Conservation (phyloP, 1,140 invertebrate species). For the Adoxophyes honmai region DNA sequence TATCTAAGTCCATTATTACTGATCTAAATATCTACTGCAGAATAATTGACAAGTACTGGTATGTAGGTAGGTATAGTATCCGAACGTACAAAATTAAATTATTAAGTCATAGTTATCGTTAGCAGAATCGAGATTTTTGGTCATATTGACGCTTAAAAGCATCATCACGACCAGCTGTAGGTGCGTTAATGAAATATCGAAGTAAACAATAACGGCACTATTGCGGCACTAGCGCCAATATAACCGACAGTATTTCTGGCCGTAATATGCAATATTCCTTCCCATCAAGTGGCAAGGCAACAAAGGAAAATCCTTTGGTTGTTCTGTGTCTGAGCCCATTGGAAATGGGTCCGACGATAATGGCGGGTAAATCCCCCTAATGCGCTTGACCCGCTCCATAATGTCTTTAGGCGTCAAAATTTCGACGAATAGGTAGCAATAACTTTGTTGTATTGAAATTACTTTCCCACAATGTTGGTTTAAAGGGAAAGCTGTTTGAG, state of each 20-base stretch:
- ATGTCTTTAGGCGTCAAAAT: slow-evolving; percentile 12
- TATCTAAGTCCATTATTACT: too few relatives aligned
- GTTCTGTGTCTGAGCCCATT: slow-evolving; percentile 9
- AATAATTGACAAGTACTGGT: too few relatives aligned
- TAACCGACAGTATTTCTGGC: background rate
- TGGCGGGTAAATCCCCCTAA: slow-evolving; percentile 12
- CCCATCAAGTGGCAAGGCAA: slow-evolving; percentile 6
- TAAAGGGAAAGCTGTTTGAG: too few relatives aligned
- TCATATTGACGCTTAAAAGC: too few relatives aligned
- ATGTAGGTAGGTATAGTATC: too few relatives aligned
- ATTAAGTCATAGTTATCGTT: too few relatives aligned
- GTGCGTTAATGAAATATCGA: too few relatives aligned
- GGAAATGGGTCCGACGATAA: slow-evolving; percentile 8
- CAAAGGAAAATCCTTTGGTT: slow-evolving; percentile 13
- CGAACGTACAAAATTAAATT: too few relatives aligned
- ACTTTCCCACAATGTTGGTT: background rate
- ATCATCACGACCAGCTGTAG: too few relatives aligned
- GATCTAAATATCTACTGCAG: too few relatives aligned
- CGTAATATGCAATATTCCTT: background rate
- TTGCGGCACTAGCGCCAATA: background rate
- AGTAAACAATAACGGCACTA: too few relatives aligned
- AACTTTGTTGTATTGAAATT: background rate
- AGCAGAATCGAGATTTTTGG: too few relatives aligned
- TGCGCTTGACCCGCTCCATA: slow-evolving; percentile 8
- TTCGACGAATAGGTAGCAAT: background rate